Evolutionary conservation across 1,140 invertebrate genomes (phyloP).

Genomic region (Megalopta genalis): DNA sequence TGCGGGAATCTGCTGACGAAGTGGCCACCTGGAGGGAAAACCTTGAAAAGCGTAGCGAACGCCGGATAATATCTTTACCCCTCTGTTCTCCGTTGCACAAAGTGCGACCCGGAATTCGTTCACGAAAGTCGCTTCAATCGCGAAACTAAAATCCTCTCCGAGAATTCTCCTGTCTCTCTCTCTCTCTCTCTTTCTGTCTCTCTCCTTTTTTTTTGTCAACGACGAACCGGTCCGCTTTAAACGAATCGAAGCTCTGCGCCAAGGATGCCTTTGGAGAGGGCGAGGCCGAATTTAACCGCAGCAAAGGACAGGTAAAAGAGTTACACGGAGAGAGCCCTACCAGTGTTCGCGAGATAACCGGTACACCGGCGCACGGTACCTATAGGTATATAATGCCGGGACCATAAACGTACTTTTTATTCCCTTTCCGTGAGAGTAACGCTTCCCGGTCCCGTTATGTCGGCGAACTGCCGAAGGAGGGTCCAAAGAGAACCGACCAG

Average conservation of each 20-base stretch:
- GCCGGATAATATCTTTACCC: too few relatives aligned
- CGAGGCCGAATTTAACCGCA: constrained; percentile 43
- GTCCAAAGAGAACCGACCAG: constrained; percentile 57
- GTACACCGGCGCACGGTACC: constrained; percentile 53
- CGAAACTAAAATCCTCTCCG: constrained; percentile 9
- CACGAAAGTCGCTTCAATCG: constrained; percentile 7
- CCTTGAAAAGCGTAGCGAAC: too few relatives aligned
- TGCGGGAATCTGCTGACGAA: too few relatives aligned
- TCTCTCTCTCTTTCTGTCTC: too few relatives aligned
- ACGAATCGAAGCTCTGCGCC: constrained; percentile 23
- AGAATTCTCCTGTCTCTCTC: too few relatives aligned
- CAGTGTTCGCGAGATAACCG: constrained; percentile 59
- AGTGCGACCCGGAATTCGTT: neutral
- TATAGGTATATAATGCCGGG: constrained; percentile 59
- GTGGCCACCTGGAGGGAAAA: too few relatives aligned
- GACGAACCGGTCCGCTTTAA: constrained; percentile 29
- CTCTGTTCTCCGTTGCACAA: too few relatives aligned
- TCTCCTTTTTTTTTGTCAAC: constrained; percentile 5
- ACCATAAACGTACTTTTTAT: constrained; percentile 65
- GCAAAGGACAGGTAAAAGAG: constrained; percentile 44
- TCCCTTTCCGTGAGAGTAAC: constrained; percentile 57
- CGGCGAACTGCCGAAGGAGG: constrained; percentile 58
- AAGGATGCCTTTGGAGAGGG: constrained; percentile 42
- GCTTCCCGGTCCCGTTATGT: constrained; percentile 60
- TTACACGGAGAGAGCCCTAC: constrained; percentile 41